phyloP scores from a whole-genome alignment of 2,113 vertebrate genomes.

The Chitala chitala region DNA sequence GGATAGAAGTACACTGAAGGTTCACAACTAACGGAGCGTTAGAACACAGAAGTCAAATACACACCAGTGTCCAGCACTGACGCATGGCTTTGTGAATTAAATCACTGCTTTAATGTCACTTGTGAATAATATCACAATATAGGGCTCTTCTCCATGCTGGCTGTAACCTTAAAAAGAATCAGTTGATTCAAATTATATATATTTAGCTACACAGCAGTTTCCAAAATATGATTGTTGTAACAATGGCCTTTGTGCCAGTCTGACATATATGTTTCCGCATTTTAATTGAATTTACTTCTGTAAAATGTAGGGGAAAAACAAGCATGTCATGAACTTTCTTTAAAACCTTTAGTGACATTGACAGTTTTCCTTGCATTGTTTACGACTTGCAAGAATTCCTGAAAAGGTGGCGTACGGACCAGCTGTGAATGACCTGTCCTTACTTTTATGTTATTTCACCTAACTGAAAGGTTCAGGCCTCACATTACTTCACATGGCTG shows the following conservation, averaged over 20 bases:
- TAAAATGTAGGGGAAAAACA: neutral
- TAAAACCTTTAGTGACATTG: too few relatives aligned
- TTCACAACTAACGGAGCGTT: conserved; percentile 4
- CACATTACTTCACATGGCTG: too few relatives aligned
- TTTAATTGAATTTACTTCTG: neutral
- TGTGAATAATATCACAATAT: neutral
- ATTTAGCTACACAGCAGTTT: neutral
- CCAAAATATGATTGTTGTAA: neutral
- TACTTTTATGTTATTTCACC: too few relatives aligned
- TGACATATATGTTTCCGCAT: neutral
- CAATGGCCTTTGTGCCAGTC: too few relatives aligned
- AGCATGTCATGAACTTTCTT: too few relatives aligned
- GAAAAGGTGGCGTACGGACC: too few relatives aligned
- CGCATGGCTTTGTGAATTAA: neutral
- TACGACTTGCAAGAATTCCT: too few relatives aligned
- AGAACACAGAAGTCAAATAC: conserved; percentile 14
- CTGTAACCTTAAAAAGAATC: neutral
- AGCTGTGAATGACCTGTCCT: neutral
- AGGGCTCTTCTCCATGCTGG: neutral
- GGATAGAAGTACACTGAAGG: neutral
- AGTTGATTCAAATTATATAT: neutral
- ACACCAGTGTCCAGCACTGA: conserved; percentile 47
- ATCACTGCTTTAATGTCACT: neutral
- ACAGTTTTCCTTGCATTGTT: neutral
- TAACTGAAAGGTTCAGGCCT: too few relatives aligned